phyloP scores from a whole-genome alignment of 2,888 invertebrate species.

The Pristionchus fissidentatus region DNA sequence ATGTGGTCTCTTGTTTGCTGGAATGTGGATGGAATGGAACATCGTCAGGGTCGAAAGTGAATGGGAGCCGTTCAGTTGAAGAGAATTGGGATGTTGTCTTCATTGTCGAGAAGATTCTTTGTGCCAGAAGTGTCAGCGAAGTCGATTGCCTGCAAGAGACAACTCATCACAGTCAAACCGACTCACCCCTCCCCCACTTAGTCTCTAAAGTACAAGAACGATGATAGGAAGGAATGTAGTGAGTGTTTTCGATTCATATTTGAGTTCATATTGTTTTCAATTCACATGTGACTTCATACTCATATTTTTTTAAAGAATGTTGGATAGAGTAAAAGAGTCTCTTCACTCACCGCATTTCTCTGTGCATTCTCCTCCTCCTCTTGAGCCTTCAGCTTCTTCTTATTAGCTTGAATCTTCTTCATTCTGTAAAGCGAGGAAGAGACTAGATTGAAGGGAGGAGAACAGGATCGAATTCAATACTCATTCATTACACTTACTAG shows the following conservation, averaged over 20 bases:
- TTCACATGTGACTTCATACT: no score
- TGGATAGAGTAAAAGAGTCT: neutral
- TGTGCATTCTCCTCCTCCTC: slow-evolving; percentile 56
- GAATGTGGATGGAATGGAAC: slow-evolving; percentile 37
- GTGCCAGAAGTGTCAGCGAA: slow-evolving; percentile 54
- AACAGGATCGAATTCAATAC: slow-evolving; percentile 13
- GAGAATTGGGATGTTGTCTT: slow-evolving; percentile 73
- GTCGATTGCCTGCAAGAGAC: slow-evolving; percentile 18
- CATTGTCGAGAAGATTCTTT: slow-evolving; percentile 68
- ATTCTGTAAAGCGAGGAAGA: slow-evolving; percentile 61
- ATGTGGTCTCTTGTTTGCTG: slow-evolving; percentile 47
- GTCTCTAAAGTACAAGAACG: no score
- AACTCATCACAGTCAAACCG: neutral
- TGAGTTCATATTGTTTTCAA: no score
- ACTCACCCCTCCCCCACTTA: neutral
- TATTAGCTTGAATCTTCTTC: slow-evolving; percentile 76
- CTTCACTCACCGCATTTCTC: slow-evolving; percentile 50
- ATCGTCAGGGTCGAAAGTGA: slow-evolving; percentile 3
- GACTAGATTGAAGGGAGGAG: neutral
- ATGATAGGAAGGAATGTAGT: no score
- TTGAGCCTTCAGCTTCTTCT: slow-evolving; percentile 71
- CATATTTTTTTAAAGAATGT: no score
- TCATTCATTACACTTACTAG: neutral
- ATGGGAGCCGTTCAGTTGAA: slow-evolving; percentile 53
- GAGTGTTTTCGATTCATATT: no score